These are phyloP conservation scores for Embidobia sp. DNA, from an alignment of 2,888 invertebrate genomes.

Conservation along the genomic window DNA sequence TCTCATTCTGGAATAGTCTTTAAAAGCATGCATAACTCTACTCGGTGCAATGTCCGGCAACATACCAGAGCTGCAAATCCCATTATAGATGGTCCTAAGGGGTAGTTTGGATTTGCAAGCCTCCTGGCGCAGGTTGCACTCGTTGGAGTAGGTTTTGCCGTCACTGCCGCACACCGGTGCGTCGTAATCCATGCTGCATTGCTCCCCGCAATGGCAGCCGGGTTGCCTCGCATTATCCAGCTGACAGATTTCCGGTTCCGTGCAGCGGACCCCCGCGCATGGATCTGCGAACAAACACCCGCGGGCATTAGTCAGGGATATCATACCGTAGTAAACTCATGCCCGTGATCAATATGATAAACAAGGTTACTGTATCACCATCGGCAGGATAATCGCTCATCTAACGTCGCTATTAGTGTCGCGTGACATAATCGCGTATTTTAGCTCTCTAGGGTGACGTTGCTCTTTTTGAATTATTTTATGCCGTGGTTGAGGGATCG, in stretches of 20 bases:
- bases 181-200: conserved; percentile 87
- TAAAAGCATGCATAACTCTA: background rate
- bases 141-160: conserved; percentile 90
- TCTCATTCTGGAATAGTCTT: too few relatives aligned
- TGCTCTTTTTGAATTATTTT: conserved; percentile 1
- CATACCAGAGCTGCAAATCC: conserved; percentile 91
- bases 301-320: too few relatives aligned
- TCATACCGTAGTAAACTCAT: too few relatives aligned
- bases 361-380: too few relatives aligned
- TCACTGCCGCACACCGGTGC: conserved; percentile 90
- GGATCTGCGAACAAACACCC: conserved; percentile 87
- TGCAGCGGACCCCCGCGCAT: conserved; percentile 89
- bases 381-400: too few relatives aligned
- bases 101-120: conserved; percentile 89
- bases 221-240: conserved; percentile 90
- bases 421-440: conserved; percentile 23
- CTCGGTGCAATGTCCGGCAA: too few relatives aligned
- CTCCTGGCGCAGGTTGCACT: conserved; percentile 90
- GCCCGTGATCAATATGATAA: conserved; percentile 16
- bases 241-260: conserved; percentile 91
- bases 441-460: background rate
- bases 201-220: conserved; percentile 90
- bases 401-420: conserved; percentile 10
- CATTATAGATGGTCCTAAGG: conserved; percentile 90
- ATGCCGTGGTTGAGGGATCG: background rate